phyloP scores from a whole-genome alignment of 2,888 invertebrate species.

The Ischnus inquisitorius region DNA sequence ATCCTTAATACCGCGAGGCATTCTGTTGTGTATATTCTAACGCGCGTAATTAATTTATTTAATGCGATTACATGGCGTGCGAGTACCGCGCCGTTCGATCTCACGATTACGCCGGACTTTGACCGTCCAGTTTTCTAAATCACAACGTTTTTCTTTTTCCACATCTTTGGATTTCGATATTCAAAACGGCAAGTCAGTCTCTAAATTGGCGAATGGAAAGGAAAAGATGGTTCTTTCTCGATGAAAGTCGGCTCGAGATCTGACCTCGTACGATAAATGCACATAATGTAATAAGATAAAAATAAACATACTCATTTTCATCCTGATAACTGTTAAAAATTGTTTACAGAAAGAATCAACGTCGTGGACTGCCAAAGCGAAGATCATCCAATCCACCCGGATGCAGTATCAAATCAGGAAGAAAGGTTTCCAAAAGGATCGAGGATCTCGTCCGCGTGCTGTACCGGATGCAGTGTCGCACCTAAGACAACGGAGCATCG shows the following conservation, averaged over 20 bases:
- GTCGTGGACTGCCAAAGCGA: not conserved
- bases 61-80: not conserved
- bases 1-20: slow-evolving; percentile 72
- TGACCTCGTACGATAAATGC: too few species aligned
- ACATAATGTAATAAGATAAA: not conserved
- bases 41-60: slow-evolving; percentile 15
- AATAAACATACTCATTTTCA: too few species aligned
- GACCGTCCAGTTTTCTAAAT: not conserved
- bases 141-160: not conserved
- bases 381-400: not conserved
- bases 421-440: too few species aligned
- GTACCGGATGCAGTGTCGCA: not conserved
- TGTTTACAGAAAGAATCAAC: not conserved
- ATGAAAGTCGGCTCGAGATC: too few species aligned
- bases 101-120: slow-evolving; percentile 2
- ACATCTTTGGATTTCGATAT: not conserved
- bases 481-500: not conserved
- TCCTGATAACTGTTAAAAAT: not conserved
- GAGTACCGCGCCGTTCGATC: not conserved
- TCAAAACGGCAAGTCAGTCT: not conserved
- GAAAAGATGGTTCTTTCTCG: too few species aligned
- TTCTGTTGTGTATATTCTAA: not conserved
- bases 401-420: too few species aligned
- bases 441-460: not conserved
- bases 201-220: too few species aligned